Conservation (phyloP, 2,888 invertebrate species). For the Drepana falcataria region DNA sequence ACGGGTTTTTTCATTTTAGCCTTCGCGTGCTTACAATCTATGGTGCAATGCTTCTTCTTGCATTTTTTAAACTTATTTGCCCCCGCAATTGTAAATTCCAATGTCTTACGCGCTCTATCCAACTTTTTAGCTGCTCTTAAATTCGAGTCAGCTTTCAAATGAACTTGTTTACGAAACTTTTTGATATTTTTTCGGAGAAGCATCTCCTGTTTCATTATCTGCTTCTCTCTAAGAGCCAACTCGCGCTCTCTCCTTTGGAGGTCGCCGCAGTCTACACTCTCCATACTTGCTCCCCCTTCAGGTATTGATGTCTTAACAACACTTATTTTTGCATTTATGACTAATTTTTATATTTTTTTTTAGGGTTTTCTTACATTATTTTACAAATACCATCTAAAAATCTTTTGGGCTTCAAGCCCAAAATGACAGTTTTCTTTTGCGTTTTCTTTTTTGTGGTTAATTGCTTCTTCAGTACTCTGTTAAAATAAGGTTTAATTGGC, state of each 20-base stretch:
- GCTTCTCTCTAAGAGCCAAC: conserved; percentile 20
- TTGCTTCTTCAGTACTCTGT: too few species aligned
- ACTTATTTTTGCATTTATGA: not conserved
- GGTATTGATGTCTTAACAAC: not conserved
- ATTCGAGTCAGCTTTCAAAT: conserved; percentile 22
- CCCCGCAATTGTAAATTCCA: conserved; percentile 16
- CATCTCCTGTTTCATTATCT: conserved; percentile 7
- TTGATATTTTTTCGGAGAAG: conserved; percentile 14
- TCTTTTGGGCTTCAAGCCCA: not conserved
- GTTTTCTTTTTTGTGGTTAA: not conserved
- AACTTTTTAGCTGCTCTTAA: conserved; percentile 29
- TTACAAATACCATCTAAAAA: not conserved
- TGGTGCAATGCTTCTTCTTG: conserved; percentile 5
- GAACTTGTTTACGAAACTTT: conserved; percentile 12
- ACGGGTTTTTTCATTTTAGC: not conserved
- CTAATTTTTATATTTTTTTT: not conserved
- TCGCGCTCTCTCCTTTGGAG: conserved; percentile 18
- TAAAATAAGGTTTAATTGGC: too few species aligned
- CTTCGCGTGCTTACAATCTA: not conserved
- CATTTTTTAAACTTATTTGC: conserved; percentile 16
- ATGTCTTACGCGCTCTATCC: conserved; percentile 27
- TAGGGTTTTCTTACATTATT: not conserved
- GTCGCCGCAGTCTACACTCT: conserved; percentile 2
- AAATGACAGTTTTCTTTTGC: not conserved
- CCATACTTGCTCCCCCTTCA: not conserved